Evolutionary conservation across 2,888 invertebrate genomes (phyloP).

Genomic region (Andrena bucephala): DNA sequence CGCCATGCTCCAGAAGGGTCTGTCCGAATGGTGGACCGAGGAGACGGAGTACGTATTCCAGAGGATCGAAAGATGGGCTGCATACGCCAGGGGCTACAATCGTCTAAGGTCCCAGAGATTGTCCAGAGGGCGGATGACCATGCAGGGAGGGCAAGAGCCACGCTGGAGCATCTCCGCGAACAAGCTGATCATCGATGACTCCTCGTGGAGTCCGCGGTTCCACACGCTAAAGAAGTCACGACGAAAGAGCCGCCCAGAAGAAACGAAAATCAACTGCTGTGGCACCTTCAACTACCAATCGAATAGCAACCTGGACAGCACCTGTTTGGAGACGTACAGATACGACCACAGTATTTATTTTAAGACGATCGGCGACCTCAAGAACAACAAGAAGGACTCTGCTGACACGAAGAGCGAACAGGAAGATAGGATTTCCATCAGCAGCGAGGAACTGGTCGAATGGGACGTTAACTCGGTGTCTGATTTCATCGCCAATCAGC

Average conservation of each 20-base stretch:
- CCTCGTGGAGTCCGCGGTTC: conserved; percentile 69
- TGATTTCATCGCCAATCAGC: conserved; percentile 39
- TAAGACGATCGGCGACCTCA: conserved; percentile 82
- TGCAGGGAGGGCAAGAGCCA: conserved; percentile 72
- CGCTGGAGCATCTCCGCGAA: conserved; percentile 75
- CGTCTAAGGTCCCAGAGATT: conserved; percentile 78
- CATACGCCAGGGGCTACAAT: conserved; percentile 81
- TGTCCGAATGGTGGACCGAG: conserved; percentile 83
- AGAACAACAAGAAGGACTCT: conserved; percentile 66
- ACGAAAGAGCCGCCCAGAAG: conserved; percentile 69
- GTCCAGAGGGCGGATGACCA: conserved; percentile 77
- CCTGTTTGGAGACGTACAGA: conserved; percentile 80
- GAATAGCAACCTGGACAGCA: conserved; percentile 79
- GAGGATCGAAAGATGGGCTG: conserved; percentile 81
- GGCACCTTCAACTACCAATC: conserved; percentile 79
- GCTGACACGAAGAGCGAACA: conserved; percentile 21
- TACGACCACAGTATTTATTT: conserved; percentile 84
- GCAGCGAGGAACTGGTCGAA: conserved; percentile 69
- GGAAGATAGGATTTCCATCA: conserved; percentile 57
- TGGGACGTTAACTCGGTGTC: conserved; percentile 57
- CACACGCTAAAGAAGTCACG: conserved; percentile 68
- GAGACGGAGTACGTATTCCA: conserved; percentile 82
- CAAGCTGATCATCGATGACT: conserved; percentile 72
- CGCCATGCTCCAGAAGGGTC: conserved; percentile 69
- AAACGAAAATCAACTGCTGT: conserved; percentile 80